These are phyloP conservation scores for Hafferia zeledoni DNA, from an alignment of 2,797 vertebrate species.

Conservation along the genomic window DNA sequence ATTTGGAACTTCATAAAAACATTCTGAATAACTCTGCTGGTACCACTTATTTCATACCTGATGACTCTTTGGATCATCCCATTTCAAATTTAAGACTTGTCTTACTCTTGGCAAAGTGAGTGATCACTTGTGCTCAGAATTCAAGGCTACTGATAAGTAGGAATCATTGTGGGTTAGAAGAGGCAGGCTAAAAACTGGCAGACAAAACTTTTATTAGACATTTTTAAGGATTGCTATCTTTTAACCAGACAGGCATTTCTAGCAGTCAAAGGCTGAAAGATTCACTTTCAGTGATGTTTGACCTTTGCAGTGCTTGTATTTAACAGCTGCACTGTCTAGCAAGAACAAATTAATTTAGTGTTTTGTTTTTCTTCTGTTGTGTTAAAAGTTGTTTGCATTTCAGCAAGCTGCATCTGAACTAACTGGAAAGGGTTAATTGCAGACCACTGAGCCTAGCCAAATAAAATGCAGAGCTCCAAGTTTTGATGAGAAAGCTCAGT, in stretches of 20 bases:
- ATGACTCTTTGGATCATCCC: background rate
- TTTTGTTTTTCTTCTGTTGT: background rate
- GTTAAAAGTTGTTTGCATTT: background rate
- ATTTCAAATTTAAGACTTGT: background rate
- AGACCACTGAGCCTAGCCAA: conserved; percentile 9
- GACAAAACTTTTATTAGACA: background rate
- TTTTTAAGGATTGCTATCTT: background rate
- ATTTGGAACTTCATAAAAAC: background rate
- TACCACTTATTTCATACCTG: background rate
- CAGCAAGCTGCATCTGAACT: background rate
- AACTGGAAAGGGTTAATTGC: conserved; percentile 17
- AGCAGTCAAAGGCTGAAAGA: background rate
- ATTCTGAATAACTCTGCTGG: background rate
- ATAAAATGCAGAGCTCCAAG: conserved; percentile 16
- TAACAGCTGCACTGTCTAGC: background rate
- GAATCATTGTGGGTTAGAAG: background rate
- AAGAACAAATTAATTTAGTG: background rate
- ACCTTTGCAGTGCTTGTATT: background rate
- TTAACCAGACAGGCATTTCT: background rate
- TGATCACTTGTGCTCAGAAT: background rate
- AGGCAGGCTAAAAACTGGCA: background rate
- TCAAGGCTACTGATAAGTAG: background rate
- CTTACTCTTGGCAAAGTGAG: background rate
- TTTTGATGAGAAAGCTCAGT: conserved; percentile 30
- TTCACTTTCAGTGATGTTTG: background rate